phyloP scores from a whole-genome alignment of 2,113 vertebrate genomes.

The Octodon degus region DNA sequence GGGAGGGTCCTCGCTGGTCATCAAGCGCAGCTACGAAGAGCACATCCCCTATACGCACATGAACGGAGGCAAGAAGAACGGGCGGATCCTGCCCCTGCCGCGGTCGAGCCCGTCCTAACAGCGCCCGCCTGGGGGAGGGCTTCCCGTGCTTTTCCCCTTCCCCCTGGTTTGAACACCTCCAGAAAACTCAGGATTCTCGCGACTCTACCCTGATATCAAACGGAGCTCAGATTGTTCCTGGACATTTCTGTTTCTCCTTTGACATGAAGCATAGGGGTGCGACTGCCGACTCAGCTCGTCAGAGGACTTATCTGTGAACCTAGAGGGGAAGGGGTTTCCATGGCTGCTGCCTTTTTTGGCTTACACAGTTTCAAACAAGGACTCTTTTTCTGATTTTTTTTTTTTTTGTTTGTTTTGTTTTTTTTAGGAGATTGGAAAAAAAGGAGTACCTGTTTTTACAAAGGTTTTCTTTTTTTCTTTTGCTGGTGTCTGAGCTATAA shows the following conservation, averaged over 20 bases:
- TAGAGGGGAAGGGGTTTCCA: slow-evolving; percentile 85
- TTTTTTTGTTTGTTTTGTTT: not conserved
- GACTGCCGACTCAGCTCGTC: slow-evolving; percentile 88
- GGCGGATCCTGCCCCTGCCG: slow-evolving; percentile 94
- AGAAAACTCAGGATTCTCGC: slow-evolving; percentile 95
- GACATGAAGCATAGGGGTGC: slow-evolving; percentile 71
- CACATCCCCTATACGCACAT: slow-evolving; percentile 97
- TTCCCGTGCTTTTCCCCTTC: slow-evolving; percentile 30
- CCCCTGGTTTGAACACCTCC: slow-evolving; percentile 81
- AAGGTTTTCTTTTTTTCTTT: not conserved
- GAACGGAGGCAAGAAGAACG: slow-evolving; percentile 98
- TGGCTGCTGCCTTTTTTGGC: slow-evolving; percentile 84
- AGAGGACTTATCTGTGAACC: slow-evolving; percentile 92
- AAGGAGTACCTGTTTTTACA: slow-evolving; percentile 62
- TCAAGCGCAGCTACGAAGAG: slow-evolving; percentile 95
- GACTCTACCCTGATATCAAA: slow-evolving; percentile 87
- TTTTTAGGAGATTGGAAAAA: not conserved
- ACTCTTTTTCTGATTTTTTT: not conserved
- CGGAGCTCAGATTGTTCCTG: slow-evolving; percentile 74
- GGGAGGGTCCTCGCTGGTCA: slow-evolving; percentile 90
- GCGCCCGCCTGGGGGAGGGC: slow-evolving; percentile 70
- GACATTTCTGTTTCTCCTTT: slow-evolving; percentile 77
- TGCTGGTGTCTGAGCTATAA: slow-evolving; percentile 77
- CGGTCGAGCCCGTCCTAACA: slow-evolving; percentile 96
- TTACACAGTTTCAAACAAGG: slow-evolving; percentile 82